Conservation (phyloP, 2,888 invertebrate species). For the Drosophila barbarae region DNA sequence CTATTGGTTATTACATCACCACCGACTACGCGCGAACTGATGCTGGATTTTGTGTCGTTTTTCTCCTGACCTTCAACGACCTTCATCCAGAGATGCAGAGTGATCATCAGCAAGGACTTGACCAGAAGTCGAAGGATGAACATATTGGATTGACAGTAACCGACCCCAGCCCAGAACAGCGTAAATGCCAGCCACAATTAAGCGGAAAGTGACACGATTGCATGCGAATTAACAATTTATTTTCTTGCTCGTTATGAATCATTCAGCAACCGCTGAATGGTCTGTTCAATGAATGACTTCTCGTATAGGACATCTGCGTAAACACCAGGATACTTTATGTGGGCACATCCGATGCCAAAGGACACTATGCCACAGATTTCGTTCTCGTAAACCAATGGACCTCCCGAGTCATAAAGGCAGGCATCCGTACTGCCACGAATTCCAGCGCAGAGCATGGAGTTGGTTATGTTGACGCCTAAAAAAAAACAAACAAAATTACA, state of each 20-base stretch:
- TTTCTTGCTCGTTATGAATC: neutral
- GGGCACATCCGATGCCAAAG: conserved; percentile 70
- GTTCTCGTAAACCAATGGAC: conserved; percentile 54
- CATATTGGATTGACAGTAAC: neutral
- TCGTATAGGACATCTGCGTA: conserved; percentile 83
- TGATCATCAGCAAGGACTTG: neutral
- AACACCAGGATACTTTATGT: conserved; percentile 86
- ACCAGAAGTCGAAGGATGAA: neutral
- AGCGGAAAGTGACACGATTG: neutral
- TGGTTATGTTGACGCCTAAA: conserved; percentile 24
- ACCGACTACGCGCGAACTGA: conserved; percentile 50
- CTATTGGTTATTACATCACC: conserved; percentile 46
- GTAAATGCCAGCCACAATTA: neutral
- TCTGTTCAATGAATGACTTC: conserved; percentile 43
- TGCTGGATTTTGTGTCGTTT: neutral
- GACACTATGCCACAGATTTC: conserved; percentile 85
- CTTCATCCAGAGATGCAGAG: neutral
- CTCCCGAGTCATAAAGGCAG: conserved; percentile 74
- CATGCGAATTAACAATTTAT: no score
- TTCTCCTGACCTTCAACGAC: neutral
- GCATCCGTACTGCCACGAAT: conserved; percentile 57
- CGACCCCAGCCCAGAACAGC: neutral
- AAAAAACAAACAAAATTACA: neutral
- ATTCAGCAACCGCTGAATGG: conserved; percentile 4
- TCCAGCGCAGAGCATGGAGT: conserved; percentile 68